A percentile compares a stretch with the other conserved stretches of the same genome.
These are phyloP conservation scores for Hyaena hyaena DNA, from an alignment of 2,113 vertebrate species.

Conservation along the genomic window DNA sequence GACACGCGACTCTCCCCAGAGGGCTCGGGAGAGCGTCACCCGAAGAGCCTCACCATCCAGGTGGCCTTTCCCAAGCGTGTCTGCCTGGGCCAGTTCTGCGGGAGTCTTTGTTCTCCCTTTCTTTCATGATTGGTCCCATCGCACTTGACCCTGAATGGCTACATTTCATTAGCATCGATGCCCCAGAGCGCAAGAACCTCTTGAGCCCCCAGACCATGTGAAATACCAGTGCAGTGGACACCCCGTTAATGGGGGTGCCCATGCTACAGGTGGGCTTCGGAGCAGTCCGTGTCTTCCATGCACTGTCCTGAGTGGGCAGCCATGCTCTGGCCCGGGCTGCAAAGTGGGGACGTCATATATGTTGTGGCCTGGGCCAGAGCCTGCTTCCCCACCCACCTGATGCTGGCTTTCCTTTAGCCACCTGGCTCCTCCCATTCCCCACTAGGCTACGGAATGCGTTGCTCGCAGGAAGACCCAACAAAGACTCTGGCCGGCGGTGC, in stretches of 20 bases:
- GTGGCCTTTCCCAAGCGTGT: fast-evolving
- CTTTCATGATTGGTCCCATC: not conserved
- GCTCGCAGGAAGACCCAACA: not conserved
- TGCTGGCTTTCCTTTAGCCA: fast-evolving
- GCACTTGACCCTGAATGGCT: not conserved
- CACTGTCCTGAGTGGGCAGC: too few relatives aligned
- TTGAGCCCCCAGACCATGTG: fast-evolving
- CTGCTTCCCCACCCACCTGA: not conserved
- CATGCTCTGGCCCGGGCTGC: fast-evolving
- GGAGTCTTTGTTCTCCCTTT: not conserved
- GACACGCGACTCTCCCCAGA: not conserved
- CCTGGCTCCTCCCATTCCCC: not conserved
- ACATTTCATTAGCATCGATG: not conserved
- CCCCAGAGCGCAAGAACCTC: not conserved
- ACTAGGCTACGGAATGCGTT: fast-evolving
- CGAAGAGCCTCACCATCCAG: not conserved
- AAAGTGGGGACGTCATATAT: not conserved
- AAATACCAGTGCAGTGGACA: not conserved
- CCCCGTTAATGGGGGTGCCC: not conserved
- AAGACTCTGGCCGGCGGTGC: not conserved
- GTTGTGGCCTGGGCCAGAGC: not conserved
- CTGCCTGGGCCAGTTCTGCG: not conserved
- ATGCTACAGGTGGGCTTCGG: fast-evolving
- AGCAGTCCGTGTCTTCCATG: not conserved
- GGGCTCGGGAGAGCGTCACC: fast-evolving